phyloP scores from a whole-genome alignment of 2,888 invertebrate genomes.

The Pelosia muscerda region DNA sequence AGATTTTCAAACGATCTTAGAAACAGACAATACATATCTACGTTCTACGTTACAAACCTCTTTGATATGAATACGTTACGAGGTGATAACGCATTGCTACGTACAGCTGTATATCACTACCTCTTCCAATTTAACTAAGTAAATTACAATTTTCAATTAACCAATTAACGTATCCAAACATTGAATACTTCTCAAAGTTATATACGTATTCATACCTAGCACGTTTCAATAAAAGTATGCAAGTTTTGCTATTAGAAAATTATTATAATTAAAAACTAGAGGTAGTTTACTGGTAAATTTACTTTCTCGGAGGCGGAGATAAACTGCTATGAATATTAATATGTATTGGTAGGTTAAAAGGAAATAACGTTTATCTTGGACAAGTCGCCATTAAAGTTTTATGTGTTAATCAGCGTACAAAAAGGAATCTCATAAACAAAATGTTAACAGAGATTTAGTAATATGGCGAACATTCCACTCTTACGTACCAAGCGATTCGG shows the following conservation, averaged over 20 bases:
- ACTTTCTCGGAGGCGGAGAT: background rate
- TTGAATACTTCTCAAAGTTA: constrained; percentile 24
- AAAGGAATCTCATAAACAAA: too few relatives aligned
- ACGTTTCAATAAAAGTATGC: background rate
- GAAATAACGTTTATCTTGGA: background rate
- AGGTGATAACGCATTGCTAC: background rate
- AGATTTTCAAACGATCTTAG: background rate
- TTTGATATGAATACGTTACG: background rate
- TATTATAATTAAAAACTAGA: background rate
- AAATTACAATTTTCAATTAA: constrained; percentile 42
- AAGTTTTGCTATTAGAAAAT: background rate
- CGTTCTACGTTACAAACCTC: background rate
- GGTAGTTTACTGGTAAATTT: background rate
- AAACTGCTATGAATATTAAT: constrained; percentile 6
- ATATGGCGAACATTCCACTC: too few relatives aligned
- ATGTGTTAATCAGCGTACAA: background rate
- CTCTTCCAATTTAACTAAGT: constrained; percentile 7
- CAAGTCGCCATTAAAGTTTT: background rate
- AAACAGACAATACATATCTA: too few relatives aligned
- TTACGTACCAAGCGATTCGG: too few relatives aligned
- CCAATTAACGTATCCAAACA: constrained; percentile 43
- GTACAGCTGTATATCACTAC: background rate
- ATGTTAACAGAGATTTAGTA: background rate
- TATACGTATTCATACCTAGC: constrained; percentile 6
- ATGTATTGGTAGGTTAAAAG: background rate